phyloP scores from a whole-genome alignment of 2,888 invertebrate species.

The Xylota segnis region DNA sequence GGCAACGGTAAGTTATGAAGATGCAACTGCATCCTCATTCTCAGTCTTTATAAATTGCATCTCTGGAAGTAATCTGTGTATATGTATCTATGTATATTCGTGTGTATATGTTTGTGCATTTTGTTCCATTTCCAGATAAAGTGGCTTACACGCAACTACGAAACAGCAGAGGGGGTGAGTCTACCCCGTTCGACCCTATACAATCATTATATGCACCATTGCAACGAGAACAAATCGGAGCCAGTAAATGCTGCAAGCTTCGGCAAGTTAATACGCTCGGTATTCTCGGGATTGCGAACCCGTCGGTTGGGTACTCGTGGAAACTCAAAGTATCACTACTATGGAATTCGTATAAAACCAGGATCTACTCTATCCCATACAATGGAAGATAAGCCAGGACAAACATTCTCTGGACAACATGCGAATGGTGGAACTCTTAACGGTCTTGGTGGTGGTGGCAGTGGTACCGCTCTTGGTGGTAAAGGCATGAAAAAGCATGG shows the following conservation, averaged over 20 bases:
- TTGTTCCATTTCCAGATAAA: constrained; percentile 87
- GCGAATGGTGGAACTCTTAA: constrained; percentile 59
- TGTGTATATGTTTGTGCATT: constrained; percentile 47
- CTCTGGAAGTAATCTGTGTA: constrained; percentile 16
- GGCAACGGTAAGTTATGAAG: constrained; percentile 91
- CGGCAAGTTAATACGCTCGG: constrained; percentile 99
- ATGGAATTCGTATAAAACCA: constrained; percentile 98
- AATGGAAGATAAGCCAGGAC: constrained; percentile 85
- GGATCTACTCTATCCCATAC: constrained; percentile 89
- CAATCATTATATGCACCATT: constrained; percentile 98
- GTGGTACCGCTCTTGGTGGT: constrained; percentile 47
- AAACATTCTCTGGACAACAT: constrained; percentile 77
- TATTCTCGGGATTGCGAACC: constrained; percentile 98
- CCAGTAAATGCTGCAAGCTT: constrained; percentile 99
- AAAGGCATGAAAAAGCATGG: constrained; percentile 81
- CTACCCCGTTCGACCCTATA: constrained; percentile 97
- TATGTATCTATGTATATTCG: constrained; percentile 7
- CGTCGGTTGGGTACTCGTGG: constrained; percentile 97
- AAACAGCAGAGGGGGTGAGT: constrained; percentile 97
- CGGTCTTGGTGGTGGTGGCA: constrained; percentile 56
- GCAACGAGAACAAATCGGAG: constrained; percentile 95
- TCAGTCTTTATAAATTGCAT: constrained; percentile 11
- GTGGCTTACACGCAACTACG: constrained; percentile 99
- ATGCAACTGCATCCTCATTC: constrained; percentile 35
- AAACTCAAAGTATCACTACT: constrained; percentile 99